Conservation (phyloP, 2,113 vertebrate species). For the Scomber scombrus region DNA sequence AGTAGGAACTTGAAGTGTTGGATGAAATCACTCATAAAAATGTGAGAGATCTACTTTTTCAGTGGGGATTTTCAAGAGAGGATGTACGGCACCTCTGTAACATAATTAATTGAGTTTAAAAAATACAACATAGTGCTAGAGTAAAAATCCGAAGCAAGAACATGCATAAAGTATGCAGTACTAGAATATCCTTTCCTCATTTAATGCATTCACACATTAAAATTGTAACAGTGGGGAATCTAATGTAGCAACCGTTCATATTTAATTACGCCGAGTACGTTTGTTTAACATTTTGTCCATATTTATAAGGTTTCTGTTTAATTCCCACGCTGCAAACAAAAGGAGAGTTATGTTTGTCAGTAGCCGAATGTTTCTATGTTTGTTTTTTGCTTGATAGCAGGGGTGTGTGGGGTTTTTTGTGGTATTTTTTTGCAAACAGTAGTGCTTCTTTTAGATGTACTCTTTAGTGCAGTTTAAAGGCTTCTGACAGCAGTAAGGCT, state of each 20-base stretch:
- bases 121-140: background rate
- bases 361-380: background rate
- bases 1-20: background rate
- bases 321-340: background rate
- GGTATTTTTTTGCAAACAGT: background rate
- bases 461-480: background rate
- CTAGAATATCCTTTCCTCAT: conserved; percentile 22
- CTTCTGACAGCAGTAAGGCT: background rate
- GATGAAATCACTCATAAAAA: background rate
- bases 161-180: conserved; percentile 20
- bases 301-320: conserved; percentile 5
- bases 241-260: conserved; percentile 26
- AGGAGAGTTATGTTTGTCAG: background rate
- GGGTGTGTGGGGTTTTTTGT: background rate
- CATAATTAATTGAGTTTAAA: background rate
- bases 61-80: background rate
- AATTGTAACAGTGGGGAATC: conserved; percentile 26
- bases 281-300: conserved; percentile 16
- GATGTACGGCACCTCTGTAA: background rate
- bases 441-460: background rate
- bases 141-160: background rate
- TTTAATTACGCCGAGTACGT: conserved; percentile 10
- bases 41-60: background rate
- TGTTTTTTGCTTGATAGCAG: background rate
- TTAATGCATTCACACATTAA: conserved; percentile 50